These are phyloP conservation scores for Polyboroides typus DNA, from an alignment of 2,797 vertebrate genomes.

Conservation along the genomic window DNA sequence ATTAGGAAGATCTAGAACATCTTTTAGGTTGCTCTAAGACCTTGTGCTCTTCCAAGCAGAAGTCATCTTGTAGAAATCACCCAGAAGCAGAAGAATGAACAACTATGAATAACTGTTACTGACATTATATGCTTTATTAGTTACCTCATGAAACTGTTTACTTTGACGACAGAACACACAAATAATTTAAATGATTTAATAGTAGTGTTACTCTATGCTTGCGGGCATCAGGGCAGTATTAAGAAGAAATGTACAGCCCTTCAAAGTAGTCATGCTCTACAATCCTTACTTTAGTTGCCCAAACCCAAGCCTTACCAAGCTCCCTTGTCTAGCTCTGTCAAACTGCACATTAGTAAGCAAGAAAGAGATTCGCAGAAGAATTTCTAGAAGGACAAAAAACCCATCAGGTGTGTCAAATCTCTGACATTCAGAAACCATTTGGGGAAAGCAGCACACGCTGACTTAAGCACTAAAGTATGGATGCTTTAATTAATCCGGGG, in stretches of 20 bases:
- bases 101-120: neutral
- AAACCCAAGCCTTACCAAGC: neutral
- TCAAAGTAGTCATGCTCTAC: neutral
- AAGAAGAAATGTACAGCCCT: neutral
- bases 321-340: constrained; percentile 24
- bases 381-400: constrained; percentile 81
- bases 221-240: neutral
- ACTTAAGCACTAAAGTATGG: constrained; percentile 82
- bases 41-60: neutral
- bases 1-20: neutral
- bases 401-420: constrained; percentile 84
- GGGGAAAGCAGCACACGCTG: constrained; percentile 79
- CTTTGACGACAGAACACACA: neutral
- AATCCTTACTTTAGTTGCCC: neutral
- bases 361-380: constrained; percentile 59
- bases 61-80: neutral
- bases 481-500: constrained; percentile 85
- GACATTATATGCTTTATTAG: neutral
- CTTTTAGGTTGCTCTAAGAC: neutral
- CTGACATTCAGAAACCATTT: constrained; percentile 81
- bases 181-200: neutral
- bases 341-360: constrained; percentile 61
- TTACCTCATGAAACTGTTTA: neutral
- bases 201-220: neutral
- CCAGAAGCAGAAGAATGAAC: neutral